Conservation (phyloP, 2,888 invertebrate species). For the Tenthredo distinguenda region DNA sequence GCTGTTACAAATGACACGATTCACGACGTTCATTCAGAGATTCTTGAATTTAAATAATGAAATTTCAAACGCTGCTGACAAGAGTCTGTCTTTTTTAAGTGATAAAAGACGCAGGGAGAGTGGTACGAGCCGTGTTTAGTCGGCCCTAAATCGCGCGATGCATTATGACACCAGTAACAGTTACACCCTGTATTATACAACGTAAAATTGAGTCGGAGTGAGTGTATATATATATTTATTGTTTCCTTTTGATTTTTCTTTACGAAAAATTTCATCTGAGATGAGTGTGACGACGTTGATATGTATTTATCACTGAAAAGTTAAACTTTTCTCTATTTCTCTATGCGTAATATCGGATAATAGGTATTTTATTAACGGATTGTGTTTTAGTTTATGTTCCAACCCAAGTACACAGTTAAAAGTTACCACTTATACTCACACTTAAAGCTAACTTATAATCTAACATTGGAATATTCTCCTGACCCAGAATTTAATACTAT, state of each 20-base stretch:
- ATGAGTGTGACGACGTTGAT: neutral
- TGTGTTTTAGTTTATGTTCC: neutral
- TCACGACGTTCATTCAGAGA: neutral
- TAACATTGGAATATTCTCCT: slow-evolving; percentile 48
- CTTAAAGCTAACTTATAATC: neutral
- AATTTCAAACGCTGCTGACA: neutral
- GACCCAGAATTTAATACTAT: slow-evolving; percentile 40
- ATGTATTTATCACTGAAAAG: slow-evolving; percentile 13
- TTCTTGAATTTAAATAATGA: neutral
- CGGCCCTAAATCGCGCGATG: neutral
- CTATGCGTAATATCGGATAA: neutral
- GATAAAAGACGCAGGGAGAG: neutral
- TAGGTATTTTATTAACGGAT: neutral
- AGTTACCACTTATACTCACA: neutral
- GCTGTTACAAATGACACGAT: neutral
- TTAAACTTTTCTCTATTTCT: neutral
- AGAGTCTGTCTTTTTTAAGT: neutral
- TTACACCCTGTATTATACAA: neutral
- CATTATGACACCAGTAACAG: neutral
- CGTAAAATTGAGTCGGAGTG: slow-evolving; percentile 11
- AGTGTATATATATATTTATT: neutral
- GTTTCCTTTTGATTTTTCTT: neutral
- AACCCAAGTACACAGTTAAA: slow-evolving; percentile 1
- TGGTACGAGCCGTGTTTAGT: neutral
- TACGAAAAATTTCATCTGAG: neutral